Percentiles rank a stretch among this genome's conserved stretches.
These are phyloP conservation scores for Acanthosepion lycidas DNA, from an alignment of 2,888 invertebrate species.

Conservation along the genomic window DNA sequence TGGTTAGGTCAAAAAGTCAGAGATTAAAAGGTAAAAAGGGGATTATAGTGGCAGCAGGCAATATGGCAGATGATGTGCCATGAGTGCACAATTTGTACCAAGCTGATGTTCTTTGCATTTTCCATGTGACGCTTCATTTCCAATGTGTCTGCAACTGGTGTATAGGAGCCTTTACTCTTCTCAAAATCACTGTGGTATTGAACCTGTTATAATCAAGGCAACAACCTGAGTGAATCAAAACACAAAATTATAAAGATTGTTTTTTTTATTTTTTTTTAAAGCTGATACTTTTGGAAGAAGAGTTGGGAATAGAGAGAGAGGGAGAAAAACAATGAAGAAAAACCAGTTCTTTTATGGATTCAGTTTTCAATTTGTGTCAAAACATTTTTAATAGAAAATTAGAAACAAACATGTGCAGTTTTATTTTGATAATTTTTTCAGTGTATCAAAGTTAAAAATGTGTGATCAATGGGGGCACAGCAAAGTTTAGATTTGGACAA, in stretches of 20 bases:
- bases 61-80: constrained; percentile 44
- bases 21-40: constrained; percentile 33
- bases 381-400: neutral
- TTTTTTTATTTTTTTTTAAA: neutral
- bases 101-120: constrained; percentile 52
- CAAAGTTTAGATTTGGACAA: too few relatives aligned
- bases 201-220: constrained; percentile 49
- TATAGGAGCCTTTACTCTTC: constrained; percentile 50
- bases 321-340: neutral
- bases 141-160: constrained; percentile 48
- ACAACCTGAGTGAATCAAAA: constrained; percentile 21
- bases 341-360: neutral
- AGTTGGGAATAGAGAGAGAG: neutral
- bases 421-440: too few relatives aligned
- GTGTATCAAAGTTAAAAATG: too few relatives aligned
- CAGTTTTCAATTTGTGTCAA: neutral
- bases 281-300: neutral
- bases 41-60: constrained; percentile 8
- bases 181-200: constrained; percentile 53
- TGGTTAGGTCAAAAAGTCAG: neutral
- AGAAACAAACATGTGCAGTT: too few relatives aligned
- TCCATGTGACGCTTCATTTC: constrained; percentile 50
- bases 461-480: too few relatives aligned
- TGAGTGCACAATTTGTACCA: constrained; percentile 49
- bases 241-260: neutral